A percentile compares a stretch with the other conserved stretches of the same genome.
Evolutionary conservation across 2,113 vertebrate species (phyloP).

Genomic region (Elachura formosa): DNA sequence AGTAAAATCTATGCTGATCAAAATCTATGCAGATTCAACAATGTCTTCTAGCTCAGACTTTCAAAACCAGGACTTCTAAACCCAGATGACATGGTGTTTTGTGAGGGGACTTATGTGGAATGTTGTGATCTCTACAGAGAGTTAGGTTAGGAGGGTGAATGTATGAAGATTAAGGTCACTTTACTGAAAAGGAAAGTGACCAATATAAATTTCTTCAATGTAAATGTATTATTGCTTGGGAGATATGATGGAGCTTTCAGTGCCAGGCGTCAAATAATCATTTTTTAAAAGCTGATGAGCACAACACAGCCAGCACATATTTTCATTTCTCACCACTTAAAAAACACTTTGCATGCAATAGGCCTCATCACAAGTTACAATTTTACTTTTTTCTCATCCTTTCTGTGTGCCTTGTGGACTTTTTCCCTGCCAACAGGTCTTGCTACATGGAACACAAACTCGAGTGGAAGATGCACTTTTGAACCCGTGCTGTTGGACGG

Average conservation of each 20-base stretch:
- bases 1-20: neutral
- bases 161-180: neutral
- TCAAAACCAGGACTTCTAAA: neutral
- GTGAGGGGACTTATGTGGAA: neutral
- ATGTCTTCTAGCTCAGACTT: neutral
- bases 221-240: neutral
- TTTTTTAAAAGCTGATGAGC: neutral
- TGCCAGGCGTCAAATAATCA: neutral
- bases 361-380: neutral
- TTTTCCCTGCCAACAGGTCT: neutral
- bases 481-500: neutral
- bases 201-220: neutral
- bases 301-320: neutral
- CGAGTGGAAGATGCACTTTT: neutral
- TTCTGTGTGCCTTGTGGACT: neutral
- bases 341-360: neutral
- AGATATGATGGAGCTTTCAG: neutral
- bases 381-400: neutral
- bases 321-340: neutral
- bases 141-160: neutral
- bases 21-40: neutral
- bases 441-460: neutral
- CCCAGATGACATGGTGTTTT: neutral
- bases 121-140: accelerated
- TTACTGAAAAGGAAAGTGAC: neutral